A percentile compares a stretch with the other conserved stretches of the same genome.
Evolutionary conservation across 2,888 invertebrate species (phyloP).

Genomic region (Eristalis arbustorum): DNA sequence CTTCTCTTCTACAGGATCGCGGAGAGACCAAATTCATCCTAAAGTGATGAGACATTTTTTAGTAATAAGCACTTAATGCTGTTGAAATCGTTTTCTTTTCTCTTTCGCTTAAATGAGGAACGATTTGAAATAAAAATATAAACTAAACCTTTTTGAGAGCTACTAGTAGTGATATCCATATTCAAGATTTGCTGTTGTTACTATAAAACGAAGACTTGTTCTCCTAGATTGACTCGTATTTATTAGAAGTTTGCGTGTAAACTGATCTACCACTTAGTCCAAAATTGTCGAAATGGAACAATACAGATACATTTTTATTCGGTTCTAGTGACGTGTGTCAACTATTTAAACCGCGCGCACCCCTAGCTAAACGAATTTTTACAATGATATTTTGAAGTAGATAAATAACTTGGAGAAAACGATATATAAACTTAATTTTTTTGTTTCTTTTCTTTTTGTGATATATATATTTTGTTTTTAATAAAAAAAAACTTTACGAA

Average conservation of each 20-base stretch:
- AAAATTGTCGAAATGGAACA: neutral
- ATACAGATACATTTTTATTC: constrained; percentile 13
- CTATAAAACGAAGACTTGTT: constrained; percentile 43
- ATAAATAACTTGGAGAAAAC: constrained; percentile 29
- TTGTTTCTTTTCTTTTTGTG: constrained; percentile 47
- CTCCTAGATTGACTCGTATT: constrained; percentile 41
- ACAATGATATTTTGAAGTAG: constrained; percentile 56
- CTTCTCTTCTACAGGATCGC: constrained; percentile 52
- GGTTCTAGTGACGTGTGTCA: constrained; percentile 36
- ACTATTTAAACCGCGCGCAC: neutral
- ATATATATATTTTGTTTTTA: constrained; percentile 53
- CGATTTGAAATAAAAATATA: neutral
- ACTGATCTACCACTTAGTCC: constrained; percentile 18
- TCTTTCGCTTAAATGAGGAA: constrained; percentile 16
- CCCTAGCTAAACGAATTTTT: constrained; percentile 52
- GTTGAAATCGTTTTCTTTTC: neutral
- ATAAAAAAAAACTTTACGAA: constrained; percentile 33
- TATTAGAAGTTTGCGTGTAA: constrained; percentile 42
- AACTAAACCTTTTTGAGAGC: constrained; percentile 7
- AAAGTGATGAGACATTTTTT: constrained; percentile 47
- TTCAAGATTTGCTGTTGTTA: constrained; percentile 35
- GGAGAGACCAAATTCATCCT: constrained; percentile 68
- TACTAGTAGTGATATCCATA: constrained; percentile 28
- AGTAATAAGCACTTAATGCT: neutral
- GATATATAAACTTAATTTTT: constrained; percentile 31